phyloP scores from a whole-genome alignment of 2,797 vertebrate species.

The Rhinophrynus dorsalis region DNA sequence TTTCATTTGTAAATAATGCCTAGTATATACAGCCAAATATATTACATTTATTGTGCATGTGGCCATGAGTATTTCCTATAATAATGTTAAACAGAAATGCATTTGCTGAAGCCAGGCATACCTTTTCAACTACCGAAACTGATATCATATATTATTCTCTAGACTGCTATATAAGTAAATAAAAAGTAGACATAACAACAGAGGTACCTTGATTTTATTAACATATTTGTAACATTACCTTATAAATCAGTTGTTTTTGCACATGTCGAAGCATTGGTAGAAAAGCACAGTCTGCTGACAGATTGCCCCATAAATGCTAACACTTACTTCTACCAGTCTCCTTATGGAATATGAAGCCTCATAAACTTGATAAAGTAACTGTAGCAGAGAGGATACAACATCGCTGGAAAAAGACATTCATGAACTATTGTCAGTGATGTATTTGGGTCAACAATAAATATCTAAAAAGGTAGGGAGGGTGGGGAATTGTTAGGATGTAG shows the following conservation, averaged over 20 bases:
- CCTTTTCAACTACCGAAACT: slow-evolving; percentile 1
- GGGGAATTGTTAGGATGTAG: slow-evolving; percentile 32
- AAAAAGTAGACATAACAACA: slow-evolving; percentile 1
- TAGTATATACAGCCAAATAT: too few relatives aligned
- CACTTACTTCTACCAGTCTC: slow-evolving; percentile 3
- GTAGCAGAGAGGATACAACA: slow-evolving; percentile 28
- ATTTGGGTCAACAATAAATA: slow-evolving; percentile 36
- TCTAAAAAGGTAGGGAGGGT: slow-evolving; percentile 15
- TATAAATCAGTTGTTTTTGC: too few relatives aligned
- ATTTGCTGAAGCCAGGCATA: too few relatives aligned
- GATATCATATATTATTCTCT: not conserved
- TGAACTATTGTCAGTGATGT: slow-evolving; percentile 30
- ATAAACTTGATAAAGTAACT: slow-evolving; percentile 44
- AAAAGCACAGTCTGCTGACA: slow-evolving; percentile 16
- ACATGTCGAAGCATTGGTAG: too few relatives aligned
- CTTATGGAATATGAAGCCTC: slow-evolving; percentile 17
- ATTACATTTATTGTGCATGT: too few relatives aligned
- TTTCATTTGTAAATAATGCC: too few relatives aligned
- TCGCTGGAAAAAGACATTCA: slow-evolving; percentile 39
- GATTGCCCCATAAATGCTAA: slow-evolving; percentile 33
- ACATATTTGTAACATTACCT: not conserved
- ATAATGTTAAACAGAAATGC: too few relatives aligned
- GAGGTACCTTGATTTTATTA: not conserved
- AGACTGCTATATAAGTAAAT: slow-evolving; percentile 11
- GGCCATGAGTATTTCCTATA: too few relatives aligned